Evolutionary conservation across 2,113 vertebrate genomes (phyloP).

Genomic region (Archilochus colubris): DNA sequence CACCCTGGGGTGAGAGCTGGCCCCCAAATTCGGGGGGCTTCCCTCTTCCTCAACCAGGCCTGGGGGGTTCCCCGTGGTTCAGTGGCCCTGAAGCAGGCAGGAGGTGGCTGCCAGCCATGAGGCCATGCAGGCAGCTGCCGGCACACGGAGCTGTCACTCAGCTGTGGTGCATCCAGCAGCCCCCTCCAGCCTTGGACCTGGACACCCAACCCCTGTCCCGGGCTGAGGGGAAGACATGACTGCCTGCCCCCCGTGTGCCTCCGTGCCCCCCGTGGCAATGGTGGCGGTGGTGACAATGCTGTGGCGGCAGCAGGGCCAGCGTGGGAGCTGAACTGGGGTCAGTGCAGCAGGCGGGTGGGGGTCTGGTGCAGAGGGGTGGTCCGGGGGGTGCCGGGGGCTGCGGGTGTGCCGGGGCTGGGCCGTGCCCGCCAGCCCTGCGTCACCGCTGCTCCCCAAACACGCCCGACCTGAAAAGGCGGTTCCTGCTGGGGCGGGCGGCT

Average conservation of each 20-base stretch:
- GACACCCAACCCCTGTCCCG: not conserved
- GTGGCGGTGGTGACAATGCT: not conserved
- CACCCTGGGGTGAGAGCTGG: not conserved
- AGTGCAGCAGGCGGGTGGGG: too few species aligned
- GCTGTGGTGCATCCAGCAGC: not conserved
- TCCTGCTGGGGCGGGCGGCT: constrained; percentile 36
- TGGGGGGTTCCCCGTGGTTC: rapidly evolving
- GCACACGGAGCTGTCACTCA: constrained; percentile 62
- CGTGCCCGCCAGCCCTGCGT: constrained; percentile 48
- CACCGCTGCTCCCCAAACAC: constrained; percentile 65
- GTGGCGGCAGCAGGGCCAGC: rapidly evolving
- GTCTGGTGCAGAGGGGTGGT: not conserved
- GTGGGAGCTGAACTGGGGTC: not conserved
- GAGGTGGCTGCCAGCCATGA: not conserved
- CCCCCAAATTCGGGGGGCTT: rapidly evolving
- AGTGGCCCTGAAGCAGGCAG: not conserved
- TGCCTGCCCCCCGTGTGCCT: not conserved
- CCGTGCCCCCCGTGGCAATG: not conserved
- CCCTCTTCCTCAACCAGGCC: not conserved
- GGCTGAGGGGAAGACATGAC: not conserved
- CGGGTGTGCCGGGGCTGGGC: constrained; percentile 48
- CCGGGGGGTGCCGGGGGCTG: not conserved
- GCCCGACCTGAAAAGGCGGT: constrained; percentile 73
- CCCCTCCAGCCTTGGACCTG: not conserved
- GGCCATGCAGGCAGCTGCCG: constrained; percentile 26